Percentiles rank a stretch among this genome's conserved stretches.
Conservation (phyloP, 1,140 invertebrate species). For the Zaprionus capensis region DNA sequence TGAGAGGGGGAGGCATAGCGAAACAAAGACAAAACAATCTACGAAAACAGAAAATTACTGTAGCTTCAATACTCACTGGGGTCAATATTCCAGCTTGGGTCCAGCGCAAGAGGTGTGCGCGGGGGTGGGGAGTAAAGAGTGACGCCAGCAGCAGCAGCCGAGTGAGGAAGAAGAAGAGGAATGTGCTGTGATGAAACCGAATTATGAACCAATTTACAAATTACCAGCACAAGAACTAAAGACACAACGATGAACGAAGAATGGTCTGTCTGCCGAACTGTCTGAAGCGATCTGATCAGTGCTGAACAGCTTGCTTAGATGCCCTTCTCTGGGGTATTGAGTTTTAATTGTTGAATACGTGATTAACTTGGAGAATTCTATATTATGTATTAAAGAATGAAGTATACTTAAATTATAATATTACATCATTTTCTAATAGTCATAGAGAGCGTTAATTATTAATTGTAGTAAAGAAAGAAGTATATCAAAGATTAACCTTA, state of each 20-base stretch:
- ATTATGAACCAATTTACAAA: constrained; percentile 83
- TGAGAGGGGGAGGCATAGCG: constrained; percentile 29
- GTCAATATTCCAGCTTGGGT: constrained; percentile 6
- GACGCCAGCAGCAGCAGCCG: constrained; percentile 5
- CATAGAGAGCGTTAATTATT: no score
- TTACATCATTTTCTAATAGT: neutral
- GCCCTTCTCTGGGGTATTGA: neutral
- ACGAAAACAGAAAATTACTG: constrained; percentile 34
- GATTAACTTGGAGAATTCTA: no score
- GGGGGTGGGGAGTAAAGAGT: constrained; percentile 22
- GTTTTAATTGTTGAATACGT: neutral
- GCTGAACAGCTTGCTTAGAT: neutral
- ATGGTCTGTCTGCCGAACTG: constrained; percentile 22
- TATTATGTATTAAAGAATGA: no score
- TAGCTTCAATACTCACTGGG: constrained; percentile 5
- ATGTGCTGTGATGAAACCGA: constrained; percentile 60
- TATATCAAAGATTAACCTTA: no score
- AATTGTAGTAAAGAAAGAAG: no score
- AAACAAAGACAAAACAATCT: constrained; percentile 30
- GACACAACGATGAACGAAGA: neutral
- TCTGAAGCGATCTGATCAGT: neutral
- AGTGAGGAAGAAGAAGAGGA: neutral
- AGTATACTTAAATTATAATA: no score
- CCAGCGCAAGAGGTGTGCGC: constrained; percentile 26
- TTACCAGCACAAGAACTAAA: constrained; percentile 58